Evolutionary conservation across 2,797 vertebrate genomes (phyloP).

Genomic region (Megaceryle alcyon): DNA sequence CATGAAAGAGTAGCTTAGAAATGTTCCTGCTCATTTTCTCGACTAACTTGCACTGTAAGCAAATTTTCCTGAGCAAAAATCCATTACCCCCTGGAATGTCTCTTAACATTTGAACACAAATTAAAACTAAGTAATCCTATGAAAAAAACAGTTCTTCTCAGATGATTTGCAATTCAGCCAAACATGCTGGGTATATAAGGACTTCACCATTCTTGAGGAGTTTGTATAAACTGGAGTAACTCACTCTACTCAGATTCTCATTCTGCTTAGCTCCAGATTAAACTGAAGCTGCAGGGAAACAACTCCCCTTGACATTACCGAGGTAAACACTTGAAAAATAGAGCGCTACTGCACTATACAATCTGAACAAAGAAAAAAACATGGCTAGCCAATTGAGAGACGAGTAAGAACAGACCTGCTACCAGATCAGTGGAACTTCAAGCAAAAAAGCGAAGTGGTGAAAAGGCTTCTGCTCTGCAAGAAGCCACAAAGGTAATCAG

Average conservation of each 20-base stretch:
- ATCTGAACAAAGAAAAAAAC: neutral
- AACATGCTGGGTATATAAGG: neutral
- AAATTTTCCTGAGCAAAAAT: neutral
- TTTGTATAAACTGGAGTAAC: neutral
- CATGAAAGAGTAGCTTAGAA: neutral
- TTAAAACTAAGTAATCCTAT: neutral
- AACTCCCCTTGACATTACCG: neutral
- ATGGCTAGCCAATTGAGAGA: neutral
- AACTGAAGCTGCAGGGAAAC: neutral
- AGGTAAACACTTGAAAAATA: neutral
- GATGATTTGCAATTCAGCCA: neutral
- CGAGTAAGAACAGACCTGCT: neutral
- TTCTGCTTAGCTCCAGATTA: neutral
- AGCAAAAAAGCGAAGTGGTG: neutral
- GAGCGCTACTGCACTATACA: neutral
- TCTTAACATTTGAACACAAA: neutral
- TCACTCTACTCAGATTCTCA: neutral
- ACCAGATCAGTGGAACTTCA: neutral
- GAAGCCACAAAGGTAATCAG: neutral
- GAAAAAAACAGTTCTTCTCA: neutral
- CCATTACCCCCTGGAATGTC: neutral
- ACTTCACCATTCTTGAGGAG: neutral
- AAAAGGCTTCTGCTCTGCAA: constrained; percentile 10
- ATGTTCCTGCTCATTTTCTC: neutral
- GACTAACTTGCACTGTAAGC: neutral